Evolutionary conservation across 2,113 vertebrate genomes (phyloP).

Genomic region (Proterorhinus semilunaris): DNA sequence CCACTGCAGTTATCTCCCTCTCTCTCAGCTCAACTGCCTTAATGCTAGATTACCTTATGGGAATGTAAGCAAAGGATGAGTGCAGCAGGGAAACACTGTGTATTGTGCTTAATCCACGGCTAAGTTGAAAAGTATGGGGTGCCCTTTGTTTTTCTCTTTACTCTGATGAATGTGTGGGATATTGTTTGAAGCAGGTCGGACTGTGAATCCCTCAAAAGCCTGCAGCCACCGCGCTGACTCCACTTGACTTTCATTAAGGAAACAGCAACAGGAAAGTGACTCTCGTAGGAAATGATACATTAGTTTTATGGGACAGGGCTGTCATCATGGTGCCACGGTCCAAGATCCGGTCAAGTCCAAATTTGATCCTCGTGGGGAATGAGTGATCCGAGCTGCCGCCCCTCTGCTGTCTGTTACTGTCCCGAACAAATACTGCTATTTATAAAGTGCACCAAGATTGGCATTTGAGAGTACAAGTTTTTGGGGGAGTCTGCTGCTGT

Average conservation of each 20-base stretch:
- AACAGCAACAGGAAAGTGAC: conserved; percentile 17
- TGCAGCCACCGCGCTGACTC: conserved; percentile 13
- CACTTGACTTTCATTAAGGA: conserved; percentile 13
- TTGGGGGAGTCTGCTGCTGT: conserved; percentile 49
- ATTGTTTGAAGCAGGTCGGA: conserved; percentile 14
- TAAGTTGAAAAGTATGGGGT: conserved; percentile 15
- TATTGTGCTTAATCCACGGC: conserved; percentile 19
- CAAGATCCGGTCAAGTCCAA: conserved; percentile 74
- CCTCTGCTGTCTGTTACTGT: conserved; percentile 57
- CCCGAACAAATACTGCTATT: conserved; percentile 77
- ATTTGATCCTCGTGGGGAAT: conserved; percentile 74
- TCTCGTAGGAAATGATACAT: conserved; percentile 56
- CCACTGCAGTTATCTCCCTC: conserved; percentile 16
- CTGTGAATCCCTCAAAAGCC: conserved; percentile 29
- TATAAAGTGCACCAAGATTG: conserved; percentile 69
- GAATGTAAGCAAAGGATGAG: conserved; percentile 40
- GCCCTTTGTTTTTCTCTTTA: conserved; percentile 15
- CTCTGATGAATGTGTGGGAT: conserved; percentile 2
- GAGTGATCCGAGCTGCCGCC: conserved; percentile 50
- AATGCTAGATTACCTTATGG: conserved; percentile 41
- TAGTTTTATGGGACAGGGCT: conserved; percentile 60
- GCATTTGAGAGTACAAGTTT: conserved; percentile 72
- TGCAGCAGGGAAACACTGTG: conserved; percentile 3
- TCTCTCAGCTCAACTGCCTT: conserved; percentile 26
- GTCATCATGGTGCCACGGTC: conserved; percentile 60